phyloP scores from a whole-genome alignment of 2,888 invertebrate genomes.

The Strigamia crassipes region DNA sequence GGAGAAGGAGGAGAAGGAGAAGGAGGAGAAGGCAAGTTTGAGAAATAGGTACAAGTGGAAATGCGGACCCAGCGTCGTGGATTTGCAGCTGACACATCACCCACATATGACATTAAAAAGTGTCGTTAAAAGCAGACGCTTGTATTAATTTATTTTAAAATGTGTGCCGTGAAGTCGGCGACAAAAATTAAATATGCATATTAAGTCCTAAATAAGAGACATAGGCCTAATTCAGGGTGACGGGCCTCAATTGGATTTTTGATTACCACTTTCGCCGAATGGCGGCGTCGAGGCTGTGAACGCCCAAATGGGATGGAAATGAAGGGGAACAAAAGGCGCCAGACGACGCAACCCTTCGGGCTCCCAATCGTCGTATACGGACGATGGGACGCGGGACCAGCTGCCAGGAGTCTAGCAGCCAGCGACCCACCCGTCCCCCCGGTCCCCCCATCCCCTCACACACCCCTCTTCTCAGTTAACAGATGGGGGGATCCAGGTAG shows the following conservation, averaged over 20 bases:
- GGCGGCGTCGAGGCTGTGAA: slow-evolving; percentile 30
- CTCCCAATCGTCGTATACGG: slow-evolving; percentile 12
- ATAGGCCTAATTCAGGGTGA: slow-evolving; percentile 46
- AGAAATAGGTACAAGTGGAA: slow-evolving; percentile 32
- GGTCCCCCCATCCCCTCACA: not conserved
- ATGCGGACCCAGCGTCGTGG: slow-evolving; percentile 19
- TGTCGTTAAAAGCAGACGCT: slow-evolving; percentile 47
- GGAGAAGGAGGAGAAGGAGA: too few relatives aligned
- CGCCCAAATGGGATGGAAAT: slow-evolving; percentile 44
- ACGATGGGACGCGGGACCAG: slow-evolving; percentile 32
- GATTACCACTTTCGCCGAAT: slow-evolving; percentile 44
- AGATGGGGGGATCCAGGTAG: slow-evolving; percentile 31
- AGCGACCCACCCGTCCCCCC: not conserved
- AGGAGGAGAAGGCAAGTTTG: not conserved
- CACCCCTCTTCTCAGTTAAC: slow-evolving; percentile 7
- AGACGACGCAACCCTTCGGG: slow-evolving; percentile 37
- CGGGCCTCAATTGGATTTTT: slow-evolving; percentile 46
- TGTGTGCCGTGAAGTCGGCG: slow-evolving; percentile 45
- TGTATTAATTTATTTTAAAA: slow-evolving; percentile 48
- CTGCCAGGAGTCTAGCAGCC: slow-evolving; percentile 20
- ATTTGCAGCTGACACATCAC: slow-evolving; percentile 45
- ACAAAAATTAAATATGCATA: slow-evolving; percentile 48
- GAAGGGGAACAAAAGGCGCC: slow-evolving; percentile 37
- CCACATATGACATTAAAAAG: slow-evolving; percentile 41
- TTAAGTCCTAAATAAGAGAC: slow-evolving; percentile 47